Evolutionary conservation across 1,140 invertebrate genomes (phyloP).

Genomic region (Apis cerana): DNA sequence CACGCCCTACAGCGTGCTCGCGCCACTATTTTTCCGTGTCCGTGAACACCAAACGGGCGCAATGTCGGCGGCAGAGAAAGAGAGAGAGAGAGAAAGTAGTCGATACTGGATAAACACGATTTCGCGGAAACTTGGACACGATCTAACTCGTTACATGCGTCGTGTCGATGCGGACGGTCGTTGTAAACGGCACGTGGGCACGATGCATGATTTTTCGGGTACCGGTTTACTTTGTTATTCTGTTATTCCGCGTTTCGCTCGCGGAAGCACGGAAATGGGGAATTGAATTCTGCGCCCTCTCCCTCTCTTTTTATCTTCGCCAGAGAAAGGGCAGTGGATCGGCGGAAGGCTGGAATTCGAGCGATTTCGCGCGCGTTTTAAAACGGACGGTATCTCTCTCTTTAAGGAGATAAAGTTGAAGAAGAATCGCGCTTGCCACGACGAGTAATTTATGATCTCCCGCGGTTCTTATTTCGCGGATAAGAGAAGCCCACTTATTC

Average conservation of each 20-base stretch:
- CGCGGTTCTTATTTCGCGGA: constrained; percentile 25
- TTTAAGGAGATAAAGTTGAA: neutral
- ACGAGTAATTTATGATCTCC: constrained; percentile 29
- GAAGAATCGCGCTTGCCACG: neutral
- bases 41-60: constrained; percentile 43
- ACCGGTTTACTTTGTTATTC: neutral
- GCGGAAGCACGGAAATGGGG: neutral
- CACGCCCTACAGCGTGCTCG: constrained; percentile 25
- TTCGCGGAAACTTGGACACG: neutral
- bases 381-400: neutral
- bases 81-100: neutral
- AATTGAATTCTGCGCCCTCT: too few species aligned
- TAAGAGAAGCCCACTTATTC: constrained; percentile 21
- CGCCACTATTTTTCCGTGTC: constrained; percentile 36
- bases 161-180: neutral
- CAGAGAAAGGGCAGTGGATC: neutral
- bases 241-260: neutral
- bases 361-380: neutral
- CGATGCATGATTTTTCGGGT: neutral
- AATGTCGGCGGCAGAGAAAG: neutral
- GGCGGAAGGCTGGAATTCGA: neutral
- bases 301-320: too few species aligned
- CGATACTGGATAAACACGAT: constrained; percentile 23
- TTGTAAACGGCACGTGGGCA: neutral
- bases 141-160: constrained; percentile 20